These are phyloP conservation scores for Euwallacea fornicatus DNA, from an alignment of 1,140 invertebrate species.

Conservation along the genomic window DNA sequence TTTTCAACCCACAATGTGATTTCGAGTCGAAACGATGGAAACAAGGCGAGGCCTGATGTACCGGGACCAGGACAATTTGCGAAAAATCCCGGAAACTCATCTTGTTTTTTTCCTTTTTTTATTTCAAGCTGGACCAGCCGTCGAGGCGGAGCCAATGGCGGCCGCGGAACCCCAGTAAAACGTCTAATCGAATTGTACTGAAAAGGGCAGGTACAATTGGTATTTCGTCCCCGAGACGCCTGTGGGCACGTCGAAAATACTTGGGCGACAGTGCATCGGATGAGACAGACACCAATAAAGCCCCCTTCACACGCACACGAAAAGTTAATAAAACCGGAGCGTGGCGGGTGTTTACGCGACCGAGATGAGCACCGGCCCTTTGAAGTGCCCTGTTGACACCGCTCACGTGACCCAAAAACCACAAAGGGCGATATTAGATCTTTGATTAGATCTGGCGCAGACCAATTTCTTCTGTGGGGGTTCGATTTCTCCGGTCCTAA, in stretches of 20 bases:
- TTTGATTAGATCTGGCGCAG: not conserved
- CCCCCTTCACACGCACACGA: conserved; percentile 4
- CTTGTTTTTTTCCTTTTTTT: too few species aligned
- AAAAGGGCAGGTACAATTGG: not conserved
- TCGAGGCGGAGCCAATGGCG: too few species aligned
- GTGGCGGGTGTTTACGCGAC: conserved; percentile 1
- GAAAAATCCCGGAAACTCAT: too few species aligned
- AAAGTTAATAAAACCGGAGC: conserved; percentile 13
- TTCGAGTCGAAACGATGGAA: too few species aligned
- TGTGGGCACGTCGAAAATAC: too few species aligned
- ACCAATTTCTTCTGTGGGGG: not conserved
- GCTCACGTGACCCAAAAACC: conserved; percentile 16
- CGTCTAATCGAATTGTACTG: not conserved
- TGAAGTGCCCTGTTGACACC: conserved; percentile 15
- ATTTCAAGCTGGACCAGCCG: not conserved
- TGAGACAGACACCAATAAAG: conserved; percentile 6
- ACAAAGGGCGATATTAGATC: not conserved
- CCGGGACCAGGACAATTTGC: too few species aligned
- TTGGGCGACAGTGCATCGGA: not conserved
- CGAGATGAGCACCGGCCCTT: conserved; percentile 9
- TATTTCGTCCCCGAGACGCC: not conserved
- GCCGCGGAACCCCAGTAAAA: not conserved
- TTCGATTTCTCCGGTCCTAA: not conserved
- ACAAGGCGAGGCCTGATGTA: too few species aligned
- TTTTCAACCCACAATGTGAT: too few species aligned